phyloP scores from a whole-genome alignment of 2,888 invertebrate genomes.

The Pyrrhosoma nymphula region DNA sequence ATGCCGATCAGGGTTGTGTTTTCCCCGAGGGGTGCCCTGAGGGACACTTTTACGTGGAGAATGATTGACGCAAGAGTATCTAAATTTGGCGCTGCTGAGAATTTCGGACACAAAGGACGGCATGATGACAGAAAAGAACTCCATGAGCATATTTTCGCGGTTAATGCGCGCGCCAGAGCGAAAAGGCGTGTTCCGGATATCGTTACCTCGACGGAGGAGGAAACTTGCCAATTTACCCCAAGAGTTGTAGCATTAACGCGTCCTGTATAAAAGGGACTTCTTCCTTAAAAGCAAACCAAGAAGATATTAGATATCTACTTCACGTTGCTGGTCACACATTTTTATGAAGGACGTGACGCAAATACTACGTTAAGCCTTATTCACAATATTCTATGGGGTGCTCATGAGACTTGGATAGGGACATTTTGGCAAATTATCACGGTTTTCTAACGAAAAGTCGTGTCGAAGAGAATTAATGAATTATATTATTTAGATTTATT shows the following conservation, averaged over 20 bases:
- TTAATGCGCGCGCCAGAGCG: not conserved
- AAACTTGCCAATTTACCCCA: not conserved
- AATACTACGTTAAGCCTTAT: too few relatives aligned
- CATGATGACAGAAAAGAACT: not conserved
- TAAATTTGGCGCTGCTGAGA: not conserved
- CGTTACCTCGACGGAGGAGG: not conserved
- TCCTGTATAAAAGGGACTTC: not conserved
- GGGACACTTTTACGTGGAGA: not conserved
- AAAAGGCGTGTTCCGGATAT: not conserved
- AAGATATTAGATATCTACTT: not conserved
- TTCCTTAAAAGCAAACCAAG: not conserved
- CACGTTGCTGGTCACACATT: too few relatives aligned
- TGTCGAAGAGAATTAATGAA: too few relatives aligned
- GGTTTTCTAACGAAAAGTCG: too few relatives aligned
- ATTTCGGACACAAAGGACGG: not conserved
- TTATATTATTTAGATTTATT: too few relatives aligned
- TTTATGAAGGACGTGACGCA: too few relatives aligned
- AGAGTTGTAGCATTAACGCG: not conserved
- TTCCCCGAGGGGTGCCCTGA: not conserved
- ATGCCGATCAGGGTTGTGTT: not conserved
- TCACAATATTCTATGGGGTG: too few relatives aligned
- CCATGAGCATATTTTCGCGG: not conserved
- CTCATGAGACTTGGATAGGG: too few relatives aligned
- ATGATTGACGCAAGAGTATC: not conserved
- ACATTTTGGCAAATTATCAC: too few relatives aligned